Evolutionary conservation across 2,888 invertebrate species (phyloP), one percentile per base, ranked within the genome.

Genomic region (Cremastinae sp.): DNA sequence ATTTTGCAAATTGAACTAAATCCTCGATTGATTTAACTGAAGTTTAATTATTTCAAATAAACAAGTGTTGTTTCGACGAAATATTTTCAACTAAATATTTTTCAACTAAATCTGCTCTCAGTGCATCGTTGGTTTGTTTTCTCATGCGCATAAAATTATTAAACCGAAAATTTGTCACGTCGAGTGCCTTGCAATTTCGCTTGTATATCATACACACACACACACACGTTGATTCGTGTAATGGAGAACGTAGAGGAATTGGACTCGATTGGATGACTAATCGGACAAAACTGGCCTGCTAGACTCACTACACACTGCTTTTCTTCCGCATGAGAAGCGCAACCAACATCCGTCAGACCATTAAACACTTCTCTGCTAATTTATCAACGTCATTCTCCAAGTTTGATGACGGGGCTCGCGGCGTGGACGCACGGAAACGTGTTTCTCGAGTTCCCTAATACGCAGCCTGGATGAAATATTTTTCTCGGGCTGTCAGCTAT

Each of bases 301-400:
- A 47, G 34, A 18, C 58, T 43, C 20, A 41, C 38, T 45, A 20
- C n/a, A 38, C n/a, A n/a, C n/a, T n/a, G n/a, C 34, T 53, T 54
- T 38, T 59, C 69, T 74, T 62, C 41, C 56, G 54, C 59, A 68
- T 68, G 49, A 54, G 59, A 66, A 61, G 76, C n/a, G n/a, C 74
- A 74, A 75, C 51, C 74, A 74, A 88, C 89, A 90, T 90, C 90
- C 90, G 90, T 90, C 90, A 90, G 90, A 90, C 90, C 89, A 91
- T 90, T 90, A 90, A 90, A 90, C 90, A 90, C 90, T 90, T 89
- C 86, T 88, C 5, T 73, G 84, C 85, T 87, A 90, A 90, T 91
- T 90, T 89, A 91, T 91, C 90, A 90, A 90, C 89, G 90, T 90
- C 90, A 86, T 66, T 54, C 68, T 51, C 53, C 36, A 36, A 49